Conservation (phyloP, 2,797 vertebrate genomes). For the Diglossa cyanea region DNA sequence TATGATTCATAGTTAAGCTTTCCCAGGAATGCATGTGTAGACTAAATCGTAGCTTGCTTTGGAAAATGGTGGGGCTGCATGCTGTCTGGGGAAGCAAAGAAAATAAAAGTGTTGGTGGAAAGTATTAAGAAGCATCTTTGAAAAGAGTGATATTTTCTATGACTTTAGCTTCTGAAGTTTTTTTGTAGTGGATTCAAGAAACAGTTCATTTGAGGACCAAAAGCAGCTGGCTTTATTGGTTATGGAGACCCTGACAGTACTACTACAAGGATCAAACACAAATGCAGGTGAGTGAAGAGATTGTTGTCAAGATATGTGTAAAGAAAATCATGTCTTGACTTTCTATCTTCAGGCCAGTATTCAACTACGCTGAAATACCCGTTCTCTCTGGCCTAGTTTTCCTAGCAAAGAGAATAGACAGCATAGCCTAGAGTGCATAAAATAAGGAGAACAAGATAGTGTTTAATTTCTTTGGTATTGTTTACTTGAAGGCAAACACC, state of each 20-base stretch:
- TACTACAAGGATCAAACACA: constrained; percentile 95
- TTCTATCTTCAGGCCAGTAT: not conserved
- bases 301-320: not conserved
- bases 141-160: not conserved
- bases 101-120: not conserved
- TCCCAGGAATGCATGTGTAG: not conserved
- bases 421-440: not conserved
- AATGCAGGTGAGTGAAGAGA: constrained; percentile 83
- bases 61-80: not conserved
- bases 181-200: constrained; percentile 86
- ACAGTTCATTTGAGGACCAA: constrained; percentile 89
- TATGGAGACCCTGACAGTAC: constrained; percentile 94
- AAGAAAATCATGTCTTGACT: not conserved
- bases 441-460: not conserved
- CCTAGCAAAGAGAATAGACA: not conserved
- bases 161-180: not conserved
- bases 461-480: not conserved
- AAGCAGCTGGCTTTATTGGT: constrained; percentile 94
- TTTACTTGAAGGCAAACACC: not conserved
- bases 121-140: not conserved
- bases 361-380: not conserved
- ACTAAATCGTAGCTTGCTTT: not conserved
- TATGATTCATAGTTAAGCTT: not conserved
- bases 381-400: not conserved
- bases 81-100: not conserved